Percentiles rank a stretch among this genome's conserved stretches.
Evolutionary conservation across 2,888 invertebrate genomes (phyloP).

Genomic region (Drosophila demipolita): DNA sequence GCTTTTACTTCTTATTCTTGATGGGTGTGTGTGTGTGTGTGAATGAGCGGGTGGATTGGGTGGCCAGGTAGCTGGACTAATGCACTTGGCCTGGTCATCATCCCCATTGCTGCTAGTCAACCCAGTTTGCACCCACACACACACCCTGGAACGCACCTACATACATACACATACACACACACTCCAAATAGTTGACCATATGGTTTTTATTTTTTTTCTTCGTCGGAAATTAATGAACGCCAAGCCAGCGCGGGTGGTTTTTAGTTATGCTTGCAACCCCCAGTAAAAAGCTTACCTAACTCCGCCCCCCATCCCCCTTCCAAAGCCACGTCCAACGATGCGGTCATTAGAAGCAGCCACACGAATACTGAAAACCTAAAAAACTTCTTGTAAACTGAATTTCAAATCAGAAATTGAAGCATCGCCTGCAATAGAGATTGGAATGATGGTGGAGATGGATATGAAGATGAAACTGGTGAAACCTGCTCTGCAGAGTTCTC

Average conservation of each 20-base stretch:
- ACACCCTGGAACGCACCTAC: not conserved
- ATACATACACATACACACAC: not conserved
- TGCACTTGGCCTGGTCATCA: constrained; percentile 10
- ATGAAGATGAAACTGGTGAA: not conserved
- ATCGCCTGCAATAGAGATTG: not conserved
- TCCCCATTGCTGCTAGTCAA: constrained; percentile 3
- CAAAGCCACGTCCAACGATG: not conserved
- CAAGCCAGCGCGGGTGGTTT: constrained; percentile 14
- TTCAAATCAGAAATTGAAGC: not conserved
- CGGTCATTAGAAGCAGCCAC: not conserved
- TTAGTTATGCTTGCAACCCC: constrained; percentile 9
- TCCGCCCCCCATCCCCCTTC: not conserved
- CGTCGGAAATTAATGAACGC: constrained; percentile 64
- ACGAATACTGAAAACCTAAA: not conserved
- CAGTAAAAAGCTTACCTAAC: constrained; percentile 28
- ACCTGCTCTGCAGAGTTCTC: not conserved
- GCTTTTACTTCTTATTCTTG: constrained; percentile 2
- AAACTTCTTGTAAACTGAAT: not conserved
- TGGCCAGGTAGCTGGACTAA: constrained; percentile 20
- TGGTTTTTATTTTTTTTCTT: constrained; percentile 31
- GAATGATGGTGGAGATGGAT: not conserved
- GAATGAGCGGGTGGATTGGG: not conserved
- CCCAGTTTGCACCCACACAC: constrained; percentile 4
- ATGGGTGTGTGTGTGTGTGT: not conserved
- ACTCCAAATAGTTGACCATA: constrained; percentile 29